A percentile compares a stretch with the other conserved stretches of the same genome.
Conservation (phyloP, 1,140 invertebrate species). For the Pemphigus obesinymphae region DNA sequence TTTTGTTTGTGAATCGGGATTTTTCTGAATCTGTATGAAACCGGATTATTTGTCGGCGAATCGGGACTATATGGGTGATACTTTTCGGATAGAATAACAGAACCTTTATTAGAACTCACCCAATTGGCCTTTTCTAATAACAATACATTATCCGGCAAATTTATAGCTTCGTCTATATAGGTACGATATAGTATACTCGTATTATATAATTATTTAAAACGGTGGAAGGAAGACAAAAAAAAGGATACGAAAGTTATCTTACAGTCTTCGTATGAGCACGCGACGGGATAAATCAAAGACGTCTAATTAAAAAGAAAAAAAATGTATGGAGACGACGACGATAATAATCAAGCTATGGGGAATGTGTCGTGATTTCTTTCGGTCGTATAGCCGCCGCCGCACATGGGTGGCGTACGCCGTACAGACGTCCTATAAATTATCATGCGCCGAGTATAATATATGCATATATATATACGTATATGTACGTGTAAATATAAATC, state of each 20-base stretch:
- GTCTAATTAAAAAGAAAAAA: constrained; percentile 33
- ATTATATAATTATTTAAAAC: too few species aligned
- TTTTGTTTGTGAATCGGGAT: too few species aligned
- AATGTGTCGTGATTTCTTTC: constrained; percentile 35
- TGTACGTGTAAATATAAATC: constrained; percentile 26
- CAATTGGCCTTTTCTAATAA: too few species aligned
- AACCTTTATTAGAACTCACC: too few species aligned
- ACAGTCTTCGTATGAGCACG: not conserved
- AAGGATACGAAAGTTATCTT: not conserved
- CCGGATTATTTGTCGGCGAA: too few species aligned
- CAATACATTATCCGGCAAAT: too few species aligned
- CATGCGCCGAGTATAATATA: not conserved
- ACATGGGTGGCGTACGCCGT: constrained; percentile 16
- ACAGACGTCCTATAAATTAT: constrained; percentile 27
- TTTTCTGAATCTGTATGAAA: too few species aligned
- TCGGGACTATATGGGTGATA: too few species aligned
- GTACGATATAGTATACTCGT: too few species aligned
- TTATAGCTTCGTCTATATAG: too few species aligned
- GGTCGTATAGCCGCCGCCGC: not conserved
- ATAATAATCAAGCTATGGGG: constrained; percentile 20
- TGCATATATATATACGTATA: not conserved
- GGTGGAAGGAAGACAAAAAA: not conserved
- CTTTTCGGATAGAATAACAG: too few species aligned
- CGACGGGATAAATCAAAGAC: constrained; percentile 16
- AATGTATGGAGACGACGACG: not conserved